These are phyloP conservation scores for Herminia tarsipennalis DNA, from an alignment of 2,888 invertebrate genomes.

Conservation along the genomic window DNA sequence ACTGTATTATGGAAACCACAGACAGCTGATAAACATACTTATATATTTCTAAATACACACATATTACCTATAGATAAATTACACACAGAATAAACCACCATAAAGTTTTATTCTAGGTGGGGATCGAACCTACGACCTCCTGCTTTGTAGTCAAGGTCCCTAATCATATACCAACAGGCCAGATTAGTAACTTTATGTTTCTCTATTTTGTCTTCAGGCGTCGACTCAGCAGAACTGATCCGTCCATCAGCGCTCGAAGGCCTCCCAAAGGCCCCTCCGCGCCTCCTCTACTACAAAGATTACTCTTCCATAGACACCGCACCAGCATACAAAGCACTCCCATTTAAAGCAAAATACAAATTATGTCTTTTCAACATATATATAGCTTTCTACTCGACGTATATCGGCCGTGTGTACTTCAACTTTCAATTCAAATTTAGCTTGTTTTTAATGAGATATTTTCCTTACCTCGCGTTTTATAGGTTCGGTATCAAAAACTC, in stretches of 20 bases:
- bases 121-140: no score
- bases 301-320: conserved; percentile 70
- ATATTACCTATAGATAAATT: no score
- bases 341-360: conserved; percentile 57
- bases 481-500: conserved; percentile 87
- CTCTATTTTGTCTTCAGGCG: conserved; percentile 52
- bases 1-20: no score
- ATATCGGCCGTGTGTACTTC: conserved; percentile 85
- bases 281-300: conserved; percentile 69
- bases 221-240: conserved; percentile 57
- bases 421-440: conserved; percentile 86
- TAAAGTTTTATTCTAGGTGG: no score
- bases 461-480: conserved; percentile 89
- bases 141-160: no score
- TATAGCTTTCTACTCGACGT: conserved; percentile 66
- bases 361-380: conserved; percentile 49
- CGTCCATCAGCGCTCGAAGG: conserved; percentile 57
- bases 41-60: no score
- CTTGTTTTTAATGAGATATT: conserved; percentile 87
- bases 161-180: no score
- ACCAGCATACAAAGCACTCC: conserved; percentile 73
- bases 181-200: no score
- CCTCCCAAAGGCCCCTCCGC: conserved; percentile 49
- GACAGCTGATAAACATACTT: no score
- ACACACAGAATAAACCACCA: no score